A percentile compares a stretch with the other conserved stretches of the same genome.
phyloP scores from a whole-genome alignment of 2,797 vertebrate genomes.

The Sardinella longiceps region DNA sequence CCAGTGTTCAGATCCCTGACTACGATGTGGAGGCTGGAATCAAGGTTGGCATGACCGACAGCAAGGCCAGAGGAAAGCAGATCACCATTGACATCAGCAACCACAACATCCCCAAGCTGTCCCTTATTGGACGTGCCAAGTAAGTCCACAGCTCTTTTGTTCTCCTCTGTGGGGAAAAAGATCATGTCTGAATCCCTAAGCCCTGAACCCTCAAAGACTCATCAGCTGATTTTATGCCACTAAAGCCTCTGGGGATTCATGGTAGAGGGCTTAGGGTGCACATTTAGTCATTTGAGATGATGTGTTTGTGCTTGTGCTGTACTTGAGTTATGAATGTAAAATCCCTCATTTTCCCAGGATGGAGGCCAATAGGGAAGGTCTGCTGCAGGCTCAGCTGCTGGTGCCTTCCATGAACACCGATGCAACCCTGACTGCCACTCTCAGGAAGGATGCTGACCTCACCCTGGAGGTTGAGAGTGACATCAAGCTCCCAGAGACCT shows the following conservation, averaged over 20 bases:
- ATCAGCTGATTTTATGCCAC: no score
- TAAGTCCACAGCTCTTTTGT: conserved; percentile 61
- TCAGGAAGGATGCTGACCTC: conserved; percentile 68
- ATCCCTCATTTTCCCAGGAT: conserved; percentile 65
- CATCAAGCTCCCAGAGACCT: conserved; percentile 74
- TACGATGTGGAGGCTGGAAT: conserved; percentile 81
- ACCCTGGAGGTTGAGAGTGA: conserved; percentile 81
- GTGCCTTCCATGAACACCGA: conserved; percentile 81
- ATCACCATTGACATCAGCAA: conserved; percentile 81
- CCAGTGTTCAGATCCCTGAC: conserved; percentile 81
- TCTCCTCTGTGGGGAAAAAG: background rate
- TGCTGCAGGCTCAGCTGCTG: conserved; percentile 76
- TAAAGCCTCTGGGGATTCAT: no score
- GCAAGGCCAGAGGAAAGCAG: conserved; percentile 66
- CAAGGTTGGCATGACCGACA: conserved; percentile 78
- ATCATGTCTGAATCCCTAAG: background rate
- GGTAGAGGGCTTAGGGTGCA: no score
- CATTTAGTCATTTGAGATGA: background rate
- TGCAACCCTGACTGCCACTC: conserved; percentile 73
- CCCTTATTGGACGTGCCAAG: conserved; percentile 81
- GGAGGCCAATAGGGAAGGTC: conserved; percentile 71
- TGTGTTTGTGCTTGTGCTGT: no score
- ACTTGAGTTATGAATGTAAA: background rate
- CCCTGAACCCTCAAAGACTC: no score
- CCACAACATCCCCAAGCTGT: conserved; percentile 83